Base-by-base conservation (phyloP, 2,888 invertebrate species). In the Spialia ferax region DNA sequence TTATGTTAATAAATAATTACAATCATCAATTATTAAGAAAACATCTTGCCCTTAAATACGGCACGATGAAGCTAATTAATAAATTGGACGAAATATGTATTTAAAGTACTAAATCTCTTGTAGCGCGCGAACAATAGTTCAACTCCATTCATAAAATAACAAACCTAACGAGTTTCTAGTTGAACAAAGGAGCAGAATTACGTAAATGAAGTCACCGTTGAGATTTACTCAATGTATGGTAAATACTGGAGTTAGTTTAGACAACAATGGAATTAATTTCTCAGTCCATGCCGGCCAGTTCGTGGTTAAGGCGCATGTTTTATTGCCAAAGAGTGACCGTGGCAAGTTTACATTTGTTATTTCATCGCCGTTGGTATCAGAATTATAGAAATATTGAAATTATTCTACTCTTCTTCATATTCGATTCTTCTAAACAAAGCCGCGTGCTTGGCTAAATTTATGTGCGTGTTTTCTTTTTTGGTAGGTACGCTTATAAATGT, bases 241-340 rank as follows among this genome's bases (percentile, higher is more conserved):
- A 63, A 63, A 63, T 54, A 63, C 63, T 26, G 54, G 54, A 54
- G 63, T 63, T 63, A 63, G 63, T 63, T 63, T 63, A 54, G 63
- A 70, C 70, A 70, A 70, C 77, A 79, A 79, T 83, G 75, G 79
- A 84, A 84, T 85, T 86, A 85, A 85, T 85, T 82, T 81, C 73
- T 72, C 76, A 73, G 79, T 77, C 75, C 75, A 73, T 75, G 76
- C 18, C 22, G 63, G 18, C 26, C 63, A 54, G 62, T 42, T 54
- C 26, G 38, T 35, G 15, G 35, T 13, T 26, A 20, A 55, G 55
- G 15, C 29, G n/a, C 11, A 7, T 8, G 23, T 52, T 23, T n/a
- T 23, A 52, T n/a, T 23, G 23, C 13, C 13, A 18, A 10, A 11
- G 52, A 52, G 11, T 13, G 23, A 23, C 11, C 6, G 2, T 6